Conservation (phyloP, 2,113 vertebrate species). For the crab-eating macaque (Macaca fascicularis) region DNA sequence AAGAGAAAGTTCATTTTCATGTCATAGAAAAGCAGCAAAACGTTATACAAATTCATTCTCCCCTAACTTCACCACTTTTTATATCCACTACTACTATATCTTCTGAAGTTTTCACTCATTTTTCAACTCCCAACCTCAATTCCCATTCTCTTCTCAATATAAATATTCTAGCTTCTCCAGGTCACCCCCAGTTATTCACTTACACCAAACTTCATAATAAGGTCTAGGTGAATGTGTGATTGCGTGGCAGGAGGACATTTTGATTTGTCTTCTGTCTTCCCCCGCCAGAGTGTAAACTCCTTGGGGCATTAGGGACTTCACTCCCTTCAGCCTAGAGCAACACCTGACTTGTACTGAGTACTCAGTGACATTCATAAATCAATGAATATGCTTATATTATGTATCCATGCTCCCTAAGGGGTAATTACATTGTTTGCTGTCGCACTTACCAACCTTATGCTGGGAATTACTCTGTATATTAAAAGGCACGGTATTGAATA, state of each 20-base stretch:
- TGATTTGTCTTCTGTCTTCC: not conserved
- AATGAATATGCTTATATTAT: not conserved
- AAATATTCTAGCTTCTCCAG: not conserved
- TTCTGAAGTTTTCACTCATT: not conserved
- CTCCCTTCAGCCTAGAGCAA: not conserved
- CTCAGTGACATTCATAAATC: not conserved
- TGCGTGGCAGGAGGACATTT: fast-evolving
- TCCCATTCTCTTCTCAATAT: not conserved
- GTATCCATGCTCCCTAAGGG: not conserved
- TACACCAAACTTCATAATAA: not conserved
- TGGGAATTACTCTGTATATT: not conserved
- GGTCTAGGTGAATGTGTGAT: not conserved
- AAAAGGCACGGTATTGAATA: not conserved
- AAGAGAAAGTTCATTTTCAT: not conserved
- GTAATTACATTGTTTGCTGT: not conserved
- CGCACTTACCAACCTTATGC: not conserved
- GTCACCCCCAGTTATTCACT: not conserved
- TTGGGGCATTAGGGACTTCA: not conserved
- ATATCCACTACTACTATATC: not conserved
- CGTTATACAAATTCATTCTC: not conserved
- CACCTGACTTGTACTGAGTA: too few species aligned
- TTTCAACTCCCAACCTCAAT: not conserved
- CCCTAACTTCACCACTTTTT: not conserved
- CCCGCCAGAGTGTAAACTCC: not conserved
- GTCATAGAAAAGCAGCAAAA: not conserved